Conservation (phyloP, 2,888 invertebrate genomes). For the Smittia aterrima region DNA sequence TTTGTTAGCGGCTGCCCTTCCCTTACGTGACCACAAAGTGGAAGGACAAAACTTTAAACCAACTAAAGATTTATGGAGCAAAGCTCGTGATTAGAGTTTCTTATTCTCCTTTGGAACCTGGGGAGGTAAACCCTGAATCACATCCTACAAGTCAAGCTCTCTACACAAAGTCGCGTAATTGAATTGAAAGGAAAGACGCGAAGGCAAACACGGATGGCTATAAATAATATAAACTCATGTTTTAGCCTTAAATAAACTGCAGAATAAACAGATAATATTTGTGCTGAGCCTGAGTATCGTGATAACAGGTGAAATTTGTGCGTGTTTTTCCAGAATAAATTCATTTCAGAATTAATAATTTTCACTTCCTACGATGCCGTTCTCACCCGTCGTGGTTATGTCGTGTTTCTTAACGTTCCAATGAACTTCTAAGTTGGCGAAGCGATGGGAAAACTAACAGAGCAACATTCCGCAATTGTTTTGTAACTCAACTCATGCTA, state of each 20-base stretch:
- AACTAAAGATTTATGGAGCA: slow-evolving; percentile 5
- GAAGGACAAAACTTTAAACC: neutral
- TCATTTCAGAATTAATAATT: no score
- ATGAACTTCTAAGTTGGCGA: neutral
- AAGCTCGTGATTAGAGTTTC: neutral
- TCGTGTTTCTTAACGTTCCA: slow-evolving; percentile 2
- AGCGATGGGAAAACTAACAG: neutral
- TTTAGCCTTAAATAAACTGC: slow-evolving; percentile 36
- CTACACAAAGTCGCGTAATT: neutral
- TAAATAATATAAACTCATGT: slow-evolving; percentile 29
- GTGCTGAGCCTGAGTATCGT: neutral
- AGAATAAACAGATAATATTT: slow-evolving; percentile 38
- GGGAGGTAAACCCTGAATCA: neutral
- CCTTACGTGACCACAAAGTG: neutral
- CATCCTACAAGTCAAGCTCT: no score
- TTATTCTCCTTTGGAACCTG: neutral
- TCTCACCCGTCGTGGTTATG: neutral
- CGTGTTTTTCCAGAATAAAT: slow-evolving; percentile 28
- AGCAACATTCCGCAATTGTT: neutral
- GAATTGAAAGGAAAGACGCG: neutral
- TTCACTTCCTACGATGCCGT: slow-evolving; percentile 13
- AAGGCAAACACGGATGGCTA: neutral
- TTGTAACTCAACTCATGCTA: slow-evolving; percentile 1
- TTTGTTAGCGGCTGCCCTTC: neutral
- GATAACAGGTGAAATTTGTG: slow-evolving; percentile 38